These are phyloP conservation scores for Ophiodon elongatus DNA, from an alignment of 2,113 vertebrate species.

Conservation along the genomic window DNA sequence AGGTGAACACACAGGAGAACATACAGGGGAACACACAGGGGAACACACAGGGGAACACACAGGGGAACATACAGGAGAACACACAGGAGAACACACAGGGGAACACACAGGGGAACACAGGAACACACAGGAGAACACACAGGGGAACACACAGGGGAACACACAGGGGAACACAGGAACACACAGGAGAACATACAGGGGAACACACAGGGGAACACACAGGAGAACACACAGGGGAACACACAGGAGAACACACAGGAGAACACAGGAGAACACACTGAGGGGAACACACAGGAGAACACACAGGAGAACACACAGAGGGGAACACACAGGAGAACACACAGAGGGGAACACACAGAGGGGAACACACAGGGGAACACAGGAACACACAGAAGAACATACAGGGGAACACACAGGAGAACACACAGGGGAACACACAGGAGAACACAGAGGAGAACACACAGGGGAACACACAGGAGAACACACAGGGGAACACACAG, in stretches of 20 bases:
- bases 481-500: conserved; percentile 50
- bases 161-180: too few species aligned
- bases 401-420: conserved; percentile 46
- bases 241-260: conserved; percentile 68
- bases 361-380: conserved; percentile 44
- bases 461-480: conserved; percentile 46
- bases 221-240: conserved; percentile 65
- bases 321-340: conserved; percentile 44
- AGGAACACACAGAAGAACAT: conserved; percentile 44
- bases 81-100: conserved; percentile 58
- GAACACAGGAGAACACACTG: too few species aligned
- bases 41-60: conserved; percentile 54
- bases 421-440: conserved; percentile 50
- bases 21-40: conserved; percentile 47
- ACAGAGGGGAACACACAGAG: too few species aligned
- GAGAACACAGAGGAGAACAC: too few species aligned
- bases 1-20: conserved; percentile 44
- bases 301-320: not conserved
- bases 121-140: conserved; percentile 75
- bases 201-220: conserved; percentile 44
- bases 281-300: conserved; percentile 73
- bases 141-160: too few species aligned
- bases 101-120: too few species aligned
- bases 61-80: conserved; percentile 72
- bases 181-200: not conserved